These are phyloP conservation scores for Hipposideros larvatus DNA, from an alignment of 2,797 vertebrate genomes.

Conservation along the genomic window DNA sequence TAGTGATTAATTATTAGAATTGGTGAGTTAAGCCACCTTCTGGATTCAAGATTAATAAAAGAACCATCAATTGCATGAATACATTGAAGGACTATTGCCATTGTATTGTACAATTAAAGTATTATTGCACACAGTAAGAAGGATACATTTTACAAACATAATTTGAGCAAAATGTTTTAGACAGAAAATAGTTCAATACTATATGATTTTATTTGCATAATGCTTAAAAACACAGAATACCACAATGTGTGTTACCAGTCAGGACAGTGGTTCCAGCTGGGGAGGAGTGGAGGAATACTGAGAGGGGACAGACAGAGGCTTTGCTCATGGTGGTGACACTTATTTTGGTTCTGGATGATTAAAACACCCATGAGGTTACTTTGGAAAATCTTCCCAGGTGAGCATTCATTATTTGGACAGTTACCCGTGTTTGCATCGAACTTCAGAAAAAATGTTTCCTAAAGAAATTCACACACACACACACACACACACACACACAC, in stretches of 20 bases:
- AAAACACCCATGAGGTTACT: background rate
- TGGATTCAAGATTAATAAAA: background rate
- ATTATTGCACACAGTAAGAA: background rate
- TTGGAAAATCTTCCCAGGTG: constrained; percentile 8
- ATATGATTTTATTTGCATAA: background rate
- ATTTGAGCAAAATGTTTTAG: background rate
- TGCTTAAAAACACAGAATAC: background rate
- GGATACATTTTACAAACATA: background rate
- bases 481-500: background rate
- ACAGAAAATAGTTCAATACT: background rate
- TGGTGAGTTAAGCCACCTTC: background rate
- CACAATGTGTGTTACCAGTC: background rate
- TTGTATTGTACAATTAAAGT: background rate
- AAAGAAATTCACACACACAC: background rate
- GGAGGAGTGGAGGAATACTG: fast-evolving
- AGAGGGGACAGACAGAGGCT: background rate
- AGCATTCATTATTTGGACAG: background rate
- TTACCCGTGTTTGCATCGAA: background rate
- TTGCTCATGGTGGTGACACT: background rate
- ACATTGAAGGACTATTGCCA: background rate
- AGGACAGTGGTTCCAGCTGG: background rate
- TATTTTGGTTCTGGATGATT: background rate
- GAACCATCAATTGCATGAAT: background rate
- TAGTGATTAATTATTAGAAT: background rate
- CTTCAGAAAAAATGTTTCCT: background rate